Percentiles rank a stretch among this genome's conserved stretches.
Evolutionary conservation across 1,140 invertebrate species (phyloP).

Genomic region (Drosophila cardini): DNA sequence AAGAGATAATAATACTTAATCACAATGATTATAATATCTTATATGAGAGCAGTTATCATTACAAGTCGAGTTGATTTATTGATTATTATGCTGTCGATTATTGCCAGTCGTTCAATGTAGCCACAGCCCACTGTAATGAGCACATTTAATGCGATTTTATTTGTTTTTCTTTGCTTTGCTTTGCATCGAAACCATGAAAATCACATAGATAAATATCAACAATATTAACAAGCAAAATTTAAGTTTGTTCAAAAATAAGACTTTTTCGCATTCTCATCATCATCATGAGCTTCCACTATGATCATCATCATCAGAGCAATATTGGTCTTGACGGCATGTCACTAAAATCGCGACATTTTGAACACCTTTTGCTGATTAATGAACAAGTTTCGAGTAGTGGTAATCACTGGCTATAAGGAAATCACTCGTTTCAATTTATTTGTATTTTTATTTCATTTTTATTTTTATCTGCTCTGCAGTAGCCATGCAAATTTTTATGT

Average conservation of each 20-base stretch:
- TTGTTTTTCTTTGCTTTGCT: conserved; percentile 43
- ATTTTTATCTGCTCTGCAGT: conserved; percentile 6
- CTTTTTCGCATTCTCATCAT: conserved; percentile 20
- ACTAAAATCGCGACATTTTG: conserved; percentile 28
- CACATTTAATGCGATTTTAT: conserved; percentile 63
- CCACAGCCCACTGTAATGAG: conserved; percentile 38
- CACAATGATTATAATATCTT: conserved; percentile 61
- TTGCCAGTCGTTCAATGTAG: conserved; percentile 7
- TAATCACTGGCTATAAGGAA: conserved; percentile 53
- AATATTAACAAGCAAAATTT: conserved; percentile 24
- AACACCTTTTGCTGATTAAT: conserved; percentile 54
- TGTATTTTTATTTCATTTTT: background rate
- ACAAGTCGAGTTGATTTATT: conserved; percentile 41
- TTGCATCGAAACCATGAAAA: conserved; percentile 54
- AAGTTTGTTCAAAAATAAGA: conserved; percentile 43
- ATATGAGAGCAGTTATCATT: conserved; percentile 52
- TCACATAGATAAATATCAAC: conserved; percentile 45
- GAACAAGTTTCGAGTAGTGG: background rate
- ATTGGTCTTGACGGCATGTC: conserved; percentile 54
- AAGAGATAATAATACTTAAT: conserved; percentile 56
- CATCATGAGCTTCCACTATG: conserved; percentile 4
- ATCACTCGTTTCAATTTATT: conserved; percentile 9
- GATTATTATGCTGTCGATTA: conserved; percentile 21
- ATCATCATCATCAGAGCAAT: conserved; percentile 47
- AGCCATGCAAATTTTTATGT: conserved; percentile 25